Base-by-base conservation (phyloP, 2,797 vertebrate genomes). In the Oophaga sylvatica region DNA sequence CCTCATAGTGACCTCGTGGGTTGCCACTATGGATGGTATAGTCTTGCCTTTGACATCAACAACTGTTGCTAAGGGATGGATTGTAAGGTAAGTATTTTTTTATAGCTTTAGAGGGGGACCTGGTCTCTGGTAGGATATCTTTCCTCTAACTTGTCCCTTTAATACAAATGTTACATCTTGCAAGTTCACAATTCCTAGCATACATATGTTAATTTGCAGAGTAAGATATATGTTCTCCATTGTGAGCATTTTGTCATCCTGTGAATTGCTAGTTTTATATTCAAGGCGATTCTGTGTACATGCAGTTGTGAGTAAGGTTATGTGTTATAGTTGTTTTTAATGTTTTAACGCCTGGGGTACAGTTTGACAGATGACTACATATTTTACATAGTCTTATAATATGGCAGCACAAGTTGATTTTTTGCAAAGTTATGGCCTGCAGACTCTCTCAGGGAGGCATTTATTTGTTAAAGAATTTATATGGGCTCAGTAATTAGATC, bases 391-490 rank as follows among this genome's bases (percentile, higher is more conserved):
- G 80, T 6, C 13, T 31, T 83, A 26, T 87, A 76, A 77, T 83
- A 48, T 82, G 65, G 62, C 62, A 26, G 17, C 41, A 29, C 60
- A 22, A 77, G n/a, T 15, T 77, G 17, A 67, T 76, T 88, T 60
- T 73, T 78, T 81, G 53, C 65, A 84, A 84, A 88, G 75, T 45
- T 84, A 83, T 4, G 65, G 56, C 75, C 81, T 20, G 29, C 65
- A 63, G 87, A 26, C 53, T 79, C n/a, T 81, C 81, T 60, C 9
- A 26, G 73, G 81, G 63, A 78, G 11, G 12, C 13, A 71, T 45
- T 67, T 83, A 62, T 76, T 67, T 76, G 41, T 60, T 76, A 62
- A 87, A 82, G 80, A 76, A 82, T 87, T 62, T 87, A 60, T 87
- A 80, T 63, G 60, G 75, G 62, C 31, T 67, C 10, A 20, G 48